Evolutionary conservation across 2,888 invertebrate species (phyloP), one percentile per base, ranked within the genome.

Genomic region (Netelia melanura): DNA sequence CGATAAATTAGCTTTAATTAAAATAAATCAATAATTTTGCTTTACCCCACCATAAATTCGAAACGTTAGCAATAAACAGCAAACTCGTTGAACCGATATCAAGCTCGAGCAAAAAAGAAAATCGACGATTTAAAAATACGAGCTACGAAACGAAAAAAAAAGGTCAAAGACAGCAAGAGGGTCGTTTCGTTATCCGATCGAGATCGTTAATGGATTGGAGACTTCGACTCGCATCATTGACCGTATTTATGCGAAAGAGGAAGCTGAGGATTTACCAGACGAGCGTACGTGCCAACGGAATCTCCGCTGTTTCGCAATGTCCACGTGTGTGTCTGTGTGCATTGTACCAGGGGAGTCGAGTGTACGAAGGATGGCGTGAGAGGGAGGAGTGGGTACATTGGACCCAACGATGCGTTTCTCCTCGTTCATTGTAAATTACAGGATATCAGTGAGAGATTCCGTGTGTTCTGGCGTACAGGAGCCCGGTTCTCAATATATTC

Each of bases 391-490:
- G 30, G 30, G 30, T 8, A 75, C 64, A 75, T 48, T 70, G 62
- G 54, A 56, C 43, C 56, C 65, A 80, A 84, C 80, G 72, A 38
- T 44, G 76, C 54, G 67, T 68, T 21, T 81, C 71, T 76, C 65
- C 78, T 75, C 25, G 56, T 72, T 56, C 62, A 77, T 81, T 84
- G 75, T 77, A 68, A 81, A 77, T 76, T 81, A 80, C 81, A 77
- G 81, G 80, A 81, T 81, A 77, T 77, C 84, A 81, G 62, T 23
- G 21, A 74, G 68, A 56, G 75, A 83, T 78, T 83, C 62, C 68
- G 67, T 70, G 74, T 78, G 68, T 52, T 76, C 65, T 76, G 65
- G 64, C 38, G 54, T 75, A 83, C 70, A 67, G 68, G 70, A 68
- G 30, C 83, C 65, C 76, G 71, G 80, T 76, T 84, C 78, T 78